Conservation (phyloP, 64 coral and sea anemone species). For the Orbicella faveolata region DNA sequence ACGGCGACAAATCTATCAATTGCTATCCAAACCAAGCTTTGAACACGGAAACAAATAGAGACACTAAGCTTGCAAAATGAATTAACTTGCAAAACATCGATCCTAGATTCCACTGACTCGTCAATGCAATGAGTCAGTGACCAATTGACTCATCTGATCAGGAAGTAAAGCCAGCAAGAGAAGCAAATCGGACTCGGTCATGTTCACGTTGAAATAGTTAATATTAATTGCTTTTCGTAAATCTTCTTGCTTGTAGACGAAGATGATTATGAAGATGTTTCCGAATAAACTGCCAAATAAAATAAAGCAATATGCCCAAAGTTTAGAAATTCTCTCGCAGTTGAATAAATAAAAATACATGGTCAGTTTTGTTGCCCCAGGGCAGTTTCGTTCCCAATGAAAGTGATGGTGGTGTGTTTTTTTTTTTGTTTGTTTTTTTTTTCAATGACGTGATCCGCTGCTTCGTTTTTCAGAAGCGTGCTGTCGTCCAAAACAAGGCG, state of each 20-base stretch:
- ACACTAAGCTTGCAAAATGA: neutral
- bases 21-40: conserved; percentile 13
- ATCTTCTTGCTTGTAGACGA: neutral
- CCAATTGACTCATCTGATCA: neutral
- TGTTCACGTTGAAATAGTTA: neutral
- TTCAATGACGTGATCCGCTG: neutral
- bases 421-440: too few species aligned
- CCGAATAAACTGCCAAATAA: neutral
- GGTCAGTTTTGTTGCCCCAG: neutral
- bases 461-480: too few species aligned
- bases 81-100: neutral
- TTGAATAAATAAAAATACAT: neutral
- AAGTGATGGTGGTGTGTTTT: too few species aligned
- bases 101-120: neutral
- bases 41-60: neutral
- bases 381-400: neutral
- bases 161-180: neutral
- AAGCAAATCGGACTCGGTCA: neutral
- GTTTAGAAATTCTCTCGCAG: neutral
- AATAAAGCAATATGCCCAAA: neutral
- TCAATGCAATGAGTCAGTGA: neutral
- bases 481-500: too few species aligned
- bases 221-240: neutral
- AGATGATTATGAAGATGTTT: neutral
- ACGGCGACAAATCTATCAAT: conserved; percentile 16